Percentiles rank a stretch among this genome's conserved stretches.
Evolutionary conservation across 2,797 vertebrate genomes (phyloP).

Genomic region (Pipistrellus nathusii): DNA sequence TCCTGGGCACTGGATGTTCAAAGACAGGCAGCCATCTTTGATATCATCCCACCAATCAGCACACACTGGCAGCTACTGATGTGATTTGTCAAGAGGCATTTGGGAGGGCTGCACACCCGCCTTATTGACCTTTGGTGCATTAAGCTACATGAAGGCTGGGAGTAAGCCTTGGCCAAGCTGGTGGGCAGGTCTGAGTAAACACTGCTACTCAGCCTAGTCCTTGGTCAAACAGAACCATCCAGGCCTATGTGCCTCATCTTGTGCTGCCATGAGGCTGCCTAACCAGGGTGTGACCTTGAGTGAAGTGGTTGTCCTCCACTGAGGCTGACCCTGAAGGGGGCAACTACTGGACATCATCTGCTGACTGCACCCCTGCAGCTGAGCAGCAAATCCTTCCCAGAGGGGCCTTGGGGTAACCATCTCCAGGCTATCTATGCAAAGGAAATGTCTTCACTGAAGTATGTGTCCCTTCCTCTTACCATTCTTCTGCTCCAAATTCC

Average conservation of each 20-base stretch:
- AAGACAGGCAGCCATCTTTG: not conserved
- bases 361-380: not conserved
- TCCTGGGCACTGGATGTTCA: not conserved
- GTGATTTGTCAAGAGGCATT: not conserved
- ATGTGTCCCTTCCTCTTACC: not conserved
- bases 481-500: not conserved
- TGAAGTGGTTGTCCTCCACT: not conserved
- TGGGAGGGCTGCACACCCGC: not conserved
- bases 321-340: not conserved
- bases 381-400: not conserved
- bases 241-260: not conserved
- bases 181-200: not conserved
- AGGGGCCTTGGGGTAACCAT: rapidly evolving
- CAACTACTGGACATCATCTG: not conserved
- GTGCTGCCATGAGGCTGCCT: not conserved
- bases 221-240: not conserved
- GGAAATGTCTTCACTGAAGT: not conserved
- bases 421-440: not conserved
- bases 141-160: too few species aligned
- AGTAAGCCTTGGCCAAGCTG: not conserved
- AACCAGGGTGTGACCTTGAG: not conserved
- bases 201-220: not conserved
- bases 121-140: not conserved
- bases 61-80: too few species aligned
- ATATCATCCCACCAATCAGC: not conserved